Base-by-base conservation (phyloP, 2,888 invertebrate genomes). In the Lycia hirtaria region DNA sequence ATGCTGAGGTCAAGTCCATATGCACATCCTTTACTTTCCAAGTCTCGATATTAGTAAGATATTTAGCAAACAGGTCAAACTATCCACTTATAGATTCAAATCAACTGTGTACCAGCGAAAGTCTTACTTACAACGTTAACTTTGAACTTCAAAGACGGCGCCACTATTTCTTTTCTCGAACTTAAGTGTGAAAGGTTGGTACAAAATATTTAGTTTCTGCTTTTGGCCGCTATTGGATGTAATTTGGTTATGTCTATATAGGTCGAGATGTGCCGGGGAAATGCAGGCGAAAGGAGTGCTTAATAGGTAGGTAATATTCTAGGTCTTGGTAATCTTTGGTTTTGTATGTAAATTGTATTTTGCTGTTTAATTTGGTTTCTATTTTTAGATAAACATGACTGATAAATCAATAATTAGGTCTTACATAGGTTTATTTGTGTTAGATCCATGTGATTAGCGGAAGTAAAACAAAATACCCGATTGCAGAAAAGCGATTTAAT, bases 21-120 rank as follows among this genome's bases (percentile, higher is more conserved):
- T 40, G 10, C 38, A 15, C n/a, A 26, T 41, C 41, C 41, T 41
- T 41, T 43, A 51, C 52, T 52, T 44, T 50, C 38, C 41, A 50
- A 35, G 32, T 30, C 19, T 41, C 24, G 28, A 38, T 41, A 38
- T 24, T 35, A 43, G 19, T 35, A 12, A 24, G 33, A 24, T 41
- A 50, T 52, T 44, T 28, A 33, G 22, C 43, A 49, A 37, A 44
- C 45, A 45, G 45, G 56, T 41, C 40, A 26, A 22, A 9, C 37
- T 28, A 43, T 50, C 56, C 51, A 56, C 51, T 56, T 51, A 47
- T 38, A 54, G 62, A 66, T 66, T 66, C 56, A 60, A 62, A 64
- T 66, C 62, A 35, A 35, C 33, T 14, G 20, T 49, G 47, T 24
- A 6, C 43, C 15, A 38, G 49, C 40, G 65, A 66, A 66, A 66